phyloP scores from a whole-genome alignment of 1,140 invertebrate species.

The Caerostris darwini region DNA sequence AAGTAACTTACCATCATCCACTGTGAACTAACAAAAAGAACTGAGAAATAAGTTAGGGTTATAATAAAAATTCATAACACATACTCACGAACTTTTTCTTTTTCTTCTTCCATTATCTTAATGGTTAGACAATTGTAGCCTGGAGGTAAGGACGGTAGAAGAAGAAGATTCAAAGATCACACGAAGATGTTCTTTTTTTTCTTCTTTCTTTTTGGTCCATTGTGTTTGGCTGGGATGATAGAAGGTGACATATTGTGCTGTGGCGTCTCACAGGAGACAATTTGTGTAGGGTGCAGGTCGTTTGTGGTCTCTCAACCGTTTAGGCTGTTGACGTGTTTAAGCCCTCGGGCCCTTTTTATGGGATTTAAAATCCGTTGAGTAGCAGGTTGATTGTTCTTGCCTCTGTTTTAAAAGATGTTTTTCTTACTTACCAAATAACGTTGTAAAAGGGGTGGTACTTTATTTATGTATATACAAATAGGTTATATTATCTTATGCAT shows the following conservation, averaged over 20 bases:
- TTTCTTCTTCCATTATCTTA: constrained; percentile 3
- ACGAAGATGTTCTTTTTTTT: neutral
- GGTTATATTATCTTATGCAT: too few species aligned
- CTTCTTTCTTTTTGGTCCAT: neutral
- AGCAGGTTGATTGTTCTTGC: neutral
- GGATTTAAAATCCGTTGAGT: constrained; percentile 20
- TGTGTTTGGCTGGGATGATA: constrained; percentile 5
- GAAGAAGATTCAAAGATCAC: constrained; percentile 18
- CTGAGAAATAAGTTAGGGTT: neutral
- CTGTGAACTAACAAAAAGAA: neutral
- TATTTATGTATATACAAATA: too few species aligned
- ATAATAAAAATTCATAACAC: constrained; percentile 40
- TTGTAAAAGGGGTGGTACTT: too few species aligned
- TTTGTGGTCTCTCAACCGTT: constrained; percentile 35
- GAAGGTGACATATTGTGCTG: constrained; percentile 61
- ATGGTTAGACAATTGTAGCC: constrained; percentile 45
- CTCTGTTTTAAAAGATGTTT: neutral
- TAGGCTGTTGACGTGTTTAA: constrained; percentile 9
- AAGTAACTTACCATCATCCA: neutral
- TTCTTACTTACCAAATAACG: neutral
- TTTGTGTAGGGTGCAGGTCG: constrained; percentile 31
- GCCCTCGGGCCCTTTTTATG: neutral
- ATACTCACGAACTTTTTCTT: constrained; percentile 39
- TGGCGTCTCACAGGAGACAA: constrained; percentile 6
- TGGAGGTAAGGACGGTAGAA: neutral